phyloP scores from a whole-genome alignment of 2,888 invertebrate species.

The Synergus japonicus region DNA sequence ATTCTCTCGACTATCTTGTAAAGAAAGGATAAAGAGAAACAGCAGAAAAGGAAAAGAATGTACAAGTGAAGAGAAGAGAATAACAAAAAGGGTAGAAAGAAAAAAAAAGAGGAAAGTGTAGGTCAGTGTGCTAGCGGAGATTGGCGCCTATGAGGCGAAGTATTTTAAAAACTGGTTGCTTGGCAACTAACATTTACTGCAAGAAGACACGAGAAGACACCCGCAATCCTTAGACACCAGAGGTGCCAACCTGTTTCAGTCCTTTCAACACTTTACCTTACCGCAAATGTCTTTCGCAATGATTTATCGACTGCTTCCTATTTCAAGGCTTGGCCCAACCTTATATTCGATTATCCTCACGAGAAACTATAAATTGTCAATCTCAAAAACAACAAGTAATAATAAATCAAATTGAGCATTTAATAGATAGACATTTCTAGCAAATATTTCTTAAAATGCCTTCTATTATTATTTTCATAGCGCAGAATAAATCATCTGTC shows the following conservation, averaged over 20 bases:
- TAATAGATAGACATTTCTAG: background rate
- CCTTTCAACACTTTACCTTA: conserved; percentile 14
- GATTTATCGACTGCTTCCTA: conserved; percentile 36
- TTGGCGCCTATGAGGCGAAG: conserved; percentile 59
- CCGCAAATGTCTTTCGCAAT: conserved; percentile 19
- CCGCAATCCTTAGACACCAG: conserved; percentile 45
- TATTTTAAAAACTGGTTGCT: conserved; percentile 63
- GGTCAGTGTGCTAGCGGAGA: conserved; percentile 66
- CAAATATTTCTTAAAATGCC: background rate
- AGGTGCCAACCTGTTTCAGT: conserved; percentile 48
- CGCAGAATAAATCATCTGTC: background rate
- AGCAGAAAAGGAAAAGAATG: background rate
- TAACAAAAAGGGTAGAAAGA: background rate
- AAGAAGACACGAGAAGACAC: conserved; percentile 37
- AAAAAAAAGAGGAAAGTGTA: conserved; percentile 55
- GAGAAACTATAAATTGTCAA: background rate
- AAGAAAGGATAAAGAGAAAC: background rate
- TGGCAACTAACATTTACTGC: conserved; percentile 65
- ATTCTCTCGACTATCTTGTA: background rate
- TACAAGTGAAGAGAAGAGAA: background rate
- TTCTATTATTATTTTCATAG: background rate
- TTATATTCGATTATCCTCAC: background rate
- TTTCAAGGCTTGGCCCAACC: conserved; percentile 12
- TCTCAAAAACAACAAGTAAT: background rate
- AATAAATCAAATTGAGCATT: background rate